Base-by-base conservation (phyloP, 2,888 invertebrate species). In the Cancer borealis region DNA sequence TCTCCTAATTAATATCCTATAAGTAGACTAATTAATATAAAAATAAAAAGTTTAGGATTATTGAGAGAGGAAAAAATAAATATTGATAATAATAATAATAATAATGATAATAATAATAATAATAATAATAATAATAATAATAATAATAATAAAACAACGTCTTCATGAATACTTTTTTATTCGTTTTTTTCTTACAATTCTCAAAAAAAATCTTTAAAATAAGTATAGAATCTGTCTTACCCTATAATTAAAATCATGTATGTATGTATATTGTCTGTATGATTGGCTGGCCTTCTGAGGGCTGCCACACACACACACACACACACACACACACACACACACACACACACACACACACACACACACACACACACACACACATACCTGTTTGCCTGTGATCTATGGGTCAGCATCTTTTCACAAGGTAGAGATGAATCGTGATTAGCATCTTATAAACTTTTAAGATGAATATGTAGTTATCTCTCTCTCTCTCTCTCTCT, bases 201-300 rank as follows among this genome's bases (percentile, higher is more conserved):
- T 54, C 39, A 54, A 17, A 54, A 17, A 17, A 17, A 2, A 17
- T 17, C 0, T 2, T 54, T 2, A 54, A 12, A 12, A 17, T 54
- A 54, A 17, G 14, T 54, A 10, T 17, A 10, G 14, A 2, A 54
- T 17, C n/a, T 66, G 66, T 66, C 66, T 66, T 66, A 14, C 30
- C 79, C 12, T 21, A 54, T 21, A 5, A 66, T 79, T 10, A 30
- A 45, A 66, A 12, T 92, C 66, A 46, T 92, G 60, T 92, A 14
- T 26, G 60, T 92, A 30, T 79, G 12, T 73, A 73, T 54, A 66
- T 26, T 46, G 54, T 88, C 54, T 87, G 92, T 79, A 73, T 79
- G 46, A 47, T 2, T 90, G 93, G 79, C 26, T 89, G 89, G 66
- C 79, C 73, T 66, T 89, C 89, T 93, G 92, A 45, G 6, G 92